A percentile compares a stretch with the other conserved stretches of the same genome.
Conservation (phyloP, 2,113 vertebrate genomes). For the Nicator chloris region DNA sequence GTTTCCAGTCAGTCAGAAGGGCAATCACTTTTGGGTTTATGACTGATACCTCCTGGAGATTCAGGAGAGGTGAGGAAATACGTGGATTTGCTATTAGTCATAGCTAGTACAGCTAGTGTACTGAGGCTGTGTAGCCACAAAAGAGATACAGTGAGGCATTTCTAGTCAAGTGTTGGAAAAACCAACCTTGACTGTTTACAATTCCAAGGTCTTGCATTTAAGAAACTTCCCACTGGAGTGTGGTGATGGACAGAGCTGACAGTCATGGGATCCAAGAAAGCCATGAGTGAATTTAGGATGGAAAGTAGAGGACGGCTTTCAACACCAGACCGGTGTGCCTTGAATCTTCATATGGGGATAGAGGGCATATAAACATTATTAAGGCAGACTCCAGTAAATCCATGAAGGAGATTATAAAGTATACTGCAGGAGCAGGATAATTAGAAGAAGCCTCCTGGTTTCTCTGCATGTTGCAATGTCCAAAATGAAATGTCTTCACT, state of each 20-base stretch:
- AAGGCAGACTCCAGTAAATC: not conserved
- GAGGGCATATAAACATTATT: not conserved
- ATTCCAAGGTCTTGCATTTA: not conserved
- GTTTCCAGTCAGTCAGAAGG: not conserved
- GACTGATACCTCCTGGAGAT: not conserved
- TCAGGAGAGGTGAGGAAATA: not conserved
- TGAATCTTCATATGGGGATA: not conserved
- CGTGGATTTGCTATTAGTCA: not conserved
- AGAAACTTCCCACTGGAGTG: not conserved
- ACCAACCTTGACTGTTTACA: not conserved
- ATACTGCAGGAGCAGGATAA: not conserved
- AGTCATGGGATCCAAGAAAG: not conserved
- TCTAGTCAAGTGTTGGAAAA: not conserved
- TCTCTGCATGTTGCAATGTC: not conserved
- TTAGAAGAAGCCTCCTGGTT: not conserved
- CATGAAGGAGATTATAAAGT: not conserved
- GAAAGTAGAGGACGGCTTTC: not conserved
- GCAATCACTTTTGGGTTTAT: not conserved
- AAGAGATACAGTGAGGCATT: not conserved
- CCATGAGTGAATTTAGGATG: not conserved
- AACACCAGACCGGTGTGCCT: not conserved
- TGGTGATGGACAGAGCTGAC: not conserved
- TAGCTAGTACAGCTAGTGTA: not conserved
- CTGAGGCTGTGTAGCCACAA: not conserved
- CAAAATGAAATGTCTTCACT: not conserved